phyloP scores from a whole-genome alignment of 2,888 invertebrate species.

The Dendrolimus houi region DNA sequence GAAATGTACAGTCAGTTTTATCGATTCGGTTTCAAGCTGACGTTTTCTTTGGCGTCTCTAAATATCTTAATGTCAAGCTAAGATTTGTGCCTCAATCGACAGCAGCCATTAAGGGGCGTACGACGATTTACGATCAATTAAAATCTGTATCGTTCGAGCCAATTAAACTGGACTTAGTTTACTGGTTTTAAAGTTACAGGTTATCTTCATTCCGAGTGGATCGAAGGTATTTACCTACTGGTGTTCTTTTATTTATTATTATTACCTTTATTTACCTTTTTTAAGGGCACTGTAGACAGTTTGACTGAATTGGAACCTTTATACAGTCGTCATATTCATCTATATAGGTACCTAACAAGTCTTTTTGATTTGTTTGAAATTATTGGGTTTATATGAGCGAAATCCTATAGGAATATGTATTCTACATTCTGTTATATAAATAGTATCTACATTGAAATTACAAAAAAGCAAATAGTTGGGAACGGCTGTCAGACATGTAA shows the following conservation, averaged over 20 bases:
- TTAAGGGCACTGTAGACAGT: too few species aligned
- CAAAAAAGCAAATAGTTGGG: too few species aligned
- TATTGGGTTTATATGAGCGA: too few species aligned
- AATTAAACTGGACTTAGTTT: slow-evolving; percentile 62
- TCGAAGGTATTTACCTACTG: slow-evolving; percentile 9
- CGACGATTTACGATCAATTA: slow-evolving; percentile 64
- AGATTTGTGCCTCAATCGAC: slow-evolving; percentile 35
- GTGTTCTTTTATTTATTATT: background rate
- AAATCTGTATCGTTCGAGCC: slow-evolving; percentile 60
- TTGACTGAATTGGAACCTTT: too few species aligned
- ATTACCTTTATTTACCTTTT: background rate
- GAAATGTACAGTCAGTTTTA: slow-evolving; percentile 19
- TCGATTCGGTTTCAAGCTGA: background rate
- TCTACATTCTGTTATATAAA: too few species aligned
- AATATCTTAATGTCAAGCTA: slow-evolving; percentile 19
- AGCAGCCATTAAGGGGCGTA: slow-evolving; percentile 43
- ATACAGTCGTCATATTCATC: too few species aligned
- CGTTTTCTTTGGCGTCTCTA: slow-evolving; percentile 22
- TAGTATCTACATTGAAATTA: too few species aligned
- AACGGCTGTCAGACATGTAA: too few species aligned
- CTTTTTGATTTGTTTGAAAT: too few species aligned
- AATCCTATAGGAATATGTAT: too few species aligned
- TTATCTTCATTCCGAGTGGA: slow-evolving; percentile 37
- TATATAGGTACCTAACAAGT: too few species aligned
- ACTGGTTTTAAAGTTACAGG: slow-evolving; percentile 46